Base-by-base conservation (phyloP, 2,797 vertebrate species). In the Microctenopoma stevenorrisi region DNA sequence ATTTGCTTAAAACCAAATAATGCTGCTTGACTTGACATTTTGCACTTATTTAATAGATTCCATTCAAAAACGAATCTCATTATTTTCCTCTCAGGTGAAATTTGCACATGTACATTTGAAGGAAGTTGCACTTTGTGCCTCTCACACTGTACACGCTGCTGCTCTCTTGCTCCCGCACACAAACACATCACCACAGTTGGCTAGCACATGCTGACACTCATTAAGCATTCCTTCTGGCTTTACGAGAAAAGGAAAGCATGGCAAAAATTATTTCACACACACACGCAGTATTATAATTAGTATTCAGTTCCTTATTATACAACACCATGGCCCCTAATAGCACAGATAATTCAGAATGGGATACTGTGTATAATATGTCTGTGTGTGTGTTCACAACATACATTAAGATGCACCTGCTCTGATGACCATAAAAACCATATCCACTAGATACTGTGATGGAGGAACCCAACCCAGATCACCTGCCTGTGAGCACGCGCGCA, bases 181-280 rank as follows among this genome's bases (percentile, higher is more conserved):
- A 61, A 67, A 70, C 64, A 52, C 63, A 65, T 52, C 57, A 14
- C 55, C 64, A 62, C 80, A 73, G 69, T 81, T 66, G 62, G 57
- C 65, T 43, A 9, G 64, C 54, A 70, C 74, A 72, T 68, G 71
- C 79, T 82, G 82, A 83, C 60, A 79, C 57, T 86, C 77, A 74
- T 86, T 82, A 79, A 51, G 63, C 68, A 74, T 77, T 70, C 60
- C 72, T 76, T 78, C 67, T 73, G 79, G 72, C 74, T 72, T 68
- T 46, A 48, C 43, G 61, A 72, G 65, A 63, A 74, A 64, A 69
- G 30, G 49, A 22, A 65, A 51, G 46, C 61, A 28, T 38, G 50
- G 72, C 49, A 64, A 74, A 74, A 61, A 15, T 4, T 61, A 30
- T 59, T 63, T 49, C 68, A 56, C 43, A 61, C 53, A 56, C 43